Conservation (phyloP, 2,888 invertebrate species). For the Phalangium opilio region DNA sequence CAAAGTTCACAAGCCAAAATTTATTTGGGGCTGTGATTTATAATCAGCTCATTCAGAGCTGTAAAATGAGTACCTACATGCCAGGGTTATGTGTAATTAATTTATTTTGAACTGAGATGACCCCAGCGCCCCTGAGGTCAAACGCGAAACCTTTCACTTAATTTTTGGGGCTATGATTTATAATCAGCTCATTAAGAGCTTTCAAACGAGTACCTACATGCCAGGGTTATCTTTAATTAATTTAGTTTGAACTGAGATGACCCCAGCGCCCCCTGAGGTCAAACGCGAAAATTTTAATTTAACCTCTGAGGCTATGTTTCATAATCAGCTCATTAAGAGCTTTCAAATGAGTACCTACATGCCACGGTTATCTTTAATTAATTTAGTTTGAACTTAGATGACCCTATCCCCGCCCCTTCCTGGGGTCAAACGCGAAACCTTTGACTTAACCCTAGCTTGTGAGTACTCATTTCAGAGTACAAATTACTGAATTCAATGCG, state of each 20-base stretch:
- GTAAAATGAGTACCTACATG: constrained; percentile 13
- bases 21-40: background rate
- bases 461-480: background rate
- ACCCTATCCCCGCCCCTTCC: too few species aligned
- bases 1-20: too few species aligned
- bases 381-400: too few species aligned
- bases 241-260: too few species aligned
- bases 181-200: background rate
- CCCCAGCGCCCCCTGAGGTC: too few species aligned
- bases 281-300: too few species aligned
- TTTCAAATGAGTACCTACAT: constrained; percentile 13
- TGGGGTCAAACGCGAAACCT: too few species aligned
- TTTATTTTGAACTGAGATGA: too few species aligned
- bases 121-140: too few species aligned
- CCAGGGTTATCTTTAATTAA: constrained; percentile 13
- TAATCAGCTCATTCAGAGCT: background rate
- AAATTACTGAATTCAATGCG: too few species aligned
- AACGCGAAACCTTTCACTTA: too few species aligned
- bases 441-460: too few species aligned
- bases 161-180: background rate
- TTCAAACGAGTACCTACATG: constrained; percentile 13
- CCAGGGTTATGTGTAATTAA: constrained; percentile 13
- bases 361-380: constrained; percentile 11
- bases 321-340: background rate
- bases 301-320: background rate